These are phyloP conservation scores for Grammomys dolichurus DNA, from an alignment of 2,113 vertebrate genomes.

Conservation along the genomic window DNA sequence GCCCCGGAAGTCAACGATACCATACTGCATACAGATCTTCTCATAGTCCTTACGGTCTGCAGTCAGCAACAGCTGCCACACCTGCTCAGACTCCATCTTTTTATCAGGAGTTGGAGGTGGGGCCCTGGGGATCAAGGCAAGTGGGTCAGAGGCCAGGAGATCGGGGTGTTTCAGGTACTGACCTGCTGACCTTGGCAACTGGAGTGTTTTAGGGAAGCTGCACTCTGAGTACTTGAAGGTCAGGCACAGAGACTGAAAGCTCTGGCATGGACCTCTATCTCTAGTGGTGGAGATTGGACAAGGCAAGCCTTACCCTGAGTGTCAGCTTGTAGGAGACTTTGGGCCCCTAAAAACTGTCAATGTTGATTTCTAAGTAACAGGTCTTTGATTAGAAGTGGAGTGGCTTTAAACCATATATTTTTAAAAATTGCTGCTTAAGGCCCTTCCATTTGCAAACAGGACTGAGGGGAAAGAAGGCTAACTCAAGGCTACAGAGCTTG, in stretches of 20 bases:
- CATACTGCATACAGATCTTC: constrained; percentile 90
- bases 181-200: neutral
- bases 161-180: neutral
- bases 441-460: neutral
- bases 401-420: neutral
- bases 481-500: neutral
- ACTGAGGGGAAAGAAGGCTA: too few species aligned
- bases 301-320: neutral
- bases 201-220: neutral
- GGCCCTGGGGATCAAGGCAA: constrained; percentile 69
- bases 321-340: neutral
- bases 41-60: constrained; percentile 92
- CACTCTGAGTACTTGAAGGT: neutral
- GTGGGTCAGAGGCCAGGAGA: constrained; percentile 32
- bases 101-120: constrained; percentile 55
- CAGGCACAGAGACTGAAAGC: neutral
- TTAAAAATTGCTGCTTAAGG: neutral
- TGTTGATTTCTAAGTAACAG: neutral
- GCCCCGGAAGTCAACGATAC: constrained; percentile 89
- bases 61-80: constrained; percentile 91
- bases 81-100: constrained; percentile 83
- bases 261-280: neutral
- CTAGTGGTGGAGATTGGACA: neutral
- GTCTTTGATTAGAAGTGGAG: neutral
- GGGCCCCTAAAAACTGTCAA: rapidly evolving